Evolutionary conservation across 2,888 invertebrate species (phyloP).

Genomic region (Holacanthella duospinosa): DNA sequence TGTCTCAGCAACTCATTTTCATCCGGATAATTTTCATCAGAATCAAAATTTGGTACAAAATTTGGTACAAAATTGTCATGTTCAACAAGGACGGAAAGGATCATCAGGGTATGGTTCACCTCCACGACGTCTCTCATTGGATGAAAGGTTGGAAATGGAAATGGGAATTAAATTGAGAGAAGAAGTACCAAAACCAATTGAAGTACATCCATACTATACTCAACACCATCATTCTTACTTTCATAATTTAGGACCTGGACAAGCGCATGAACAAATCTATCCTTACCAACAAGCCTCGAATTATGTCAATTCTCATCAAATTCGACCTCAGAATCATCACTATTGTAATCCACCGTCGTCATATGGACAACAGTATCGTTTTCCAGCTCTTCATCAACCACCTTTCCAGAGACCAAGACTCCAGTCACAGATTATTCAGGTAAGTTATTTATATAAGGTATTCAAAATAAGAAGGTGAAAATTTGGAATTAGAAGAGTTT

Average conservation of each 20-base stretch:
- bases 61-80: neutral
- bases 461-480: neutral
- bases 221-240: neutral
- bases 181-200: slow-evolving; percentile 9
- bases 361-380: too few relatives aligned
- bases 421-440: slow-evolving; percentile 36
- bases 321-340: neutral
- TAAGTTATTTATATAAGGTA: slow-evolving; percentile 15
- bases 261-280: neutral
- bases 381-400: neutral
- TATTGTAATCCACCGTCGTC: neutral
- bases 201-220: neutral
- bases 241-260: neutral
- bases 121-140: slow-evolving; percentile 51
- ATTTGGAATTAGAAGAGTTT: too few relatives aligned
- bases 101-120: slow-evolving; percentile 39
- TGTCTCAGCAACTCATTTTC: neutral
- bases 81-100: neutral
- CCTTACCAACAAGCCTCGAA: neutral
- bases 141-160: slow-evolving; percentile 52
- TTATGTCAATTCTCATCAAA: too few relatives aligned
- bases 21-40: neutral
- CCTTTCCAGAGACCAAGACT: neutral
- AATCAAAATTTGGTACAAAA: neutral
- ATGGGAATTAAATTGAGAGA: slow-evolving; percentile 42